Evolutionary conservation across 1,140 invertebrate genomes (phyloP).

Genomic region (Drosophila tani): DNA sequence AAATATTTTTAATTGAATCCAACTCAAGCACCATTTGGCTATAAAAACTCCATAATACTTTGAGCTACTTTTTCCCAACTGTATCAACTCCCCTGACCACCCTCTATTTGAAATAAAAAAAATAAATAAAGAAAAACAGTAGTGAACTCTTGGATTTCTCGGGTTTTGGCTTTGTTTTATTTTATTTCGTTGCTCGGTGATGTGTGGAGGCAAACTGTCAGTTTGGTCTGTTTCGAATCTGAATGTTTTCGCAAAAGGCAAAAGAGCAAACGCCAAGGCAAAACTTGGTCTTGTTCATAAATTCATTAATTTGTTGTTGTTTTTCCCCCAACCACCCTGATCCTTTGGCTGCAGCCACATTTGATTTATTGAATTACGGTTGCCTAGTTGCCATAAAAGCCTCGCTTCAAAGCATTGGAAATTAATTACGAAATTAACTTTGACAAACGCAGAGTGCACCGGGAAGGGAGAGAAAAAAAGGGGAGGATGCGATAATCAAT

Average conservation of each 20-base stretch:
- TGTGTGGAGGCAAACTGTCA: constrained; percentile 55
- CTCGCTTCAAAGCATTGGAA: constrained; percentile 67
- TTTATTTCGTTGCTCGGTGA: constrained; percentile 31
- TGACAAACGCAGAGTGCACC: constrained; percentile 25
- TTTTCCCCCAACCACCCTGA: constrained; percentile 5
- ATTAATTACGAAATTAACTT: constrained; percentile 81
- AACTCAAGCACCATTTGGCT: not conserved
- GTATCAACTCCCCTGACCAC: constrained; percentile 4
- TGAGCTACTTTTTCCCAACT: not conserved
- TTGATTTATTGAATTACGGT: constrained; percentile 81
- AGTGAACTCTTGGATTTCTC: constrained; percentile 19
- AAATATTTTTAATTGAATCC: too few relatives aligned
- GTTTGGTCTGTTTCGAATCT: constrained; percentile 40
- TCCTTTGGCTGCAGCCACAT: constrained; percentile 63
- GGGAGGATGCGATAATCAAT: constrained; percentile 19
- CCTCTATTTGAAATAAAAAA: not conserved
- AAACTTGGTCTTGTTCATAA: constrained; percentile 78
- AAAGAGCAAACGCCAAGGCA: constrained; percentile 60
- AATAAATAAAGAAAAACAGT: not conserved
- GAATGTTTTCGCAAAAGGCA: constrained; percentile 50
- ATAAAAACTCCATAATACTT: not conserved
- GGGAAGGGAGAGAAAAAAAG: not conserved
- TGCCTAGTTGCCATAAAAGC: constrained; percentile 73
- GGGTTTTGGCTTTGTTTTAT: constrained; percentile 17
- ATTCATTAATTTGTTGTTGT: constrained; percentile 79